Evolutionary conservation across 2,113 vertebrate genomes (phyloP).

Genomic region (Alaudala cheleensis): DNA sequence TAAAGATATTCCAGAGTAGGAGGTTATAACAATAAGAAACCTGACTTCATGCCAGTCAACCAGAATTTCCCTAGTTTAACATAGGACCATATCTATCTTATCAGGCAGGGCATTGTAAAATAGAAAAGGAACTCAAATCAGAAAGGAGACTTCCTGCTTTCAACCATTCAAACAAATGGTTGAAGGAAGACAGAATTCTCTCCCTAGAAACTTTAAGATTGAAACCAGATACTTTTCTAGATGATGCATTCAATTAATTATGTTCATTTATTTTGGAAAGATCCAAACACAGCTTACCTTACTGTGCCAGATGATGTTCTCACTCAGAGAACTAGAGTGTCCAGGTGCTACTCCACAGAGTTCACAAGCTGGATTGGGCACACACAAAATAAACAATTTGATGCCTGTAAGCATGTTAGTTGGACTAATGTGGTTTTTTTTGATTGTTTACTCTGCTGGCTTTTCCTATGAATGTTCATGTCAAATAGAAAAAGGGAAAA

Average conservation of each 20-base stretch:
- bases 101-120: background rate
- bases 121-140: background rate
- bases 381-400: background rate
- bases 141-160: background rate
- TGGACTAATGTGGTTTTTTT: background rate
- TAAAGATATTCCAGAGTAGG: background rate
- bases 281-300: background rate
- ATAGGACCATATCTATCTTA: background rate
- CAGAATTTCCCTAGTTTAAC: background rate
- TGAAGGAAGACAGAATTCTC: background rate
- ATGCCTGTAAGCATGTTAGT: background rate
- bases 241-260: background rate
- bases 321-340: background rate
- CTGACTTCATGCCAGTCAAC: background rate
- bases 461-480: background rate
- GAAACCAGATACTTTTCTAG: background rate
- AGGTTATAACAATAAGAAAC: background rate
- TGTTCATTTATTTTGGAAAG: background rate
- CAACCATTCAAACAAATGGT: background rate
- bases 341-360: background rate
- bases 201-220: background rate
- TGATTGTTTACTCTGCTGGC: background rate
- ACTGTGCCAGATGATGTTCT: rapidly evolving
- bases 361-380: background rate
- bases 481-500: background rate